Base-by-base conservation (phyloP, 2,113 vertebrate genomes). In the Monarcha castaneiventris region DNA sequence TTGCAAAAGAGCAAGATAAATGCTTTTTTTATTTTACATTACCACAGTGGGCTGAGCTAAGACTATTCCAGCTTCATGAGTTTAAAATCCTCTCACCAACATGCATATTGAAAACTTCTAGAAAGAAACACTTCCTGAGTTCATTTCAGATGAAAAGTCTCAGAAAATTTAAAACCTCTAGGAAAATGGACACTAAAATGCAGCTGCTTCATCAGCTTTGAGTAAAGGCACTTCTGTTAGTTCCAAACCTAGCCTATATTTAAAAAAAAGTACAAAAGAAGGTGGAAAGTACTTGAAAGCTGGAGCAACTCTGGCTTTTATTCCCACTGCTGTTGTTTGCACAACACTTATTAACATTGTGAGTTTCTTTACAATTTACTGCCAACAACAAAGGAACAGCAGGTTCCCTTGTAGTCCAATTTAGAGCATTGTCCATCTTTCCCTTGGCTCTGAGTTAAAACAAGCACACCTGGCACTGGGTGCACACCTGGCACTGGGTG, bases 321-420 rank as follows among this genome's bases (percentile, higher is more conserved):
- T 90, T 95, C 5, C 19, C 3, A 22, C 30, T 56, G 37, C 10
- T 67, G 10, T 6, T 67, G 20, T 54, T 80, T 66, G 11, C 13
- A 56, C 6, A 77, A 33, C 18, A 54, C 7, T 52, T 51, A 52
- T 4, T 73, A 77, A 37, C 0, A 0, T 20, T 27, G 27, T 52
- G 16, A 63, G 44, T 66, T 87, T 94, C 49, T 62, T 89, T 26
- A 33, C 23, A 23, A 55, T 64, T 89, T 77, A 69, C 29, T 80
- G 25, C 9, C 74, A 37, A 54, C 17, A 81, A 20, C 11, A 51
- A 67, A 63, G 16, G 55, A 56, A 43, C 11, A 26, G 2, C 20
- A 78, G 23, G n/a, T 73, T 79, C 16, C 5, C 3, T 23, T 79
- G 69, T 33, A 43, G 39, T 56, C 30, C 71, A 43, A 13, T 56